These are phyloP conservation scores for Neoniphon sammara DNA, from an alignment of 2,797 vertebrate species.

Conservation along the genomic window DNA sequence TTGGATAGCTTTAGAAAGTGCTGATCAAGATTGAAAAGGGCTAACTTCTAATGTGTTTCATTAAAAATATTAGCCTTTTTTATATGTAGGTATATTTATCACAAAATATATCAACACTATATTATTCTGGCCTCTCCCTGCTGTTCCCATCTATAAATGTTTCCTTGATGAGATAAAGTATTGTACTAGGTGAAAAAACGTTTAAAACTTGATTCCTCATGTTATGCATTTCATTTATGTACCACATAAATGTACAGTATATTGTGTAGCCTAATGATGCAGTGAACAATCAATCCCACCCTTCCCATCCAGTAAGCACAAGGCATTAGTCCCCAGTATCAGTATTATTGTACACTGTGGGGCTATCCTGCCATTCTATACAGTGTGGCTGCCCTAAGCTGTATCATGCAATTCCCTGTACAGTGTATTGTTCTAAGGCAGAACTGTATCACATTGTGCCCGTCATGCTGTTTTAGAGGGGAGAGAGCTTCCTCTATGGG, in stretches of 20 bases:
- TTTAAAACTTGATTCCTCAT: background rate
- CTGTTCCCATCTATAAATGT: background rate
- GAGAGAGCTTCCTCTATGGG: constrained; percentile 79
- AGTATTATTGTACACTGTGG: constrained; percentile 57
- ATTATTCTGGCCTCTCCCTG: background rate
- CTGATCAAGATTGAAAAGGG: constrained; percentile 66
- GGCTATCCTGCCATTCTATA: constrained; percentile 68
- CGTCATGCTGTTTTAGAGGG: constrained; percentile 83
- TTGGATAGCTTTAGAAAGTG: constrained; percentile 72
- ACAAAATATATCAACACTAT: background rate
- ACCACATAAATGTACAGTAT: constrained; percentile 14
- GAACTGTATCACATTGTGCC: constrained; percentile 84
- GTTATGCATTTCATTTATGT: background rate
- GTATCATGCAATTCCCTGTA: constrained; percentile 74
- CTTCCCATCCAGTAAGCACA: constrained; percentile 34
- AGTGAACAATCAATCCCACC: constrained; percentile 20
- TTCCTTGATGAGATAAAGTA: background rate
- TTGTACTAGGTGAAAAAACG: background rate
- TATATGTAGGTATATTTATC: background rate
- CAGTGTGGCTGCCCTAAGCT: constrained; percentile 65
- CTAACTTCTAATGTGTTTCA: constrained; percentile 34
- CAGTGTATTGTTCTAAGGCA: constrained; percentile 77
- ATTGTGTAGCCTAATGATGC: background rate
- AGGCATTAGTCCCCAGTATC: constrained; percentile 49
- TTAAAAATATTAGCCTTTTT: constrained; percentile 27